Conservation (phyloP, 2,113 vertebrate genomes). For the Thymallus thymallus region DNA sequence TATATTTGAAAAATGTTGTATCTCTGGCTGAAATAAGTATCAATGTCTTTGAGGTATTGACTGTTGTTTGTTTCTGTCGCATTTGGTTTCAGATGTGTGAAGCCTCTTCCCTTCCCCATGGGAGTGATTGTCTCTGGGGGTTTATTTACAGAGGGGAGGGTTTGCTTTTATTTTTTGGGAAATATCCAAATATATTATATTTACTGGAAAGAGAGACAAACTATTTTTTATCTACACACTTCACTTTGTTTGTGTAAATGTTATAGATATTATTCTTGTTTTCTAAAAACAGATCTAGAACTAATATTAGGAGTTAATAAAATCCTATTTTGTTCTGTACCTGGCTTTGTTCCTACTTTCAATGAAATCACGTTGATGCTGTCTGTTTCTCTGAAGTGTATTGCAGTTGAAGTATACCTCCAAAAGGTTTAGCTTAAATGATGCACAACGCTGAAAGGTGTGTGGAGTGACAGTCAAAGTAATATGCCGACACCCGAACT, state of each 20-base stretch:
- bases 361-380: not conserved
- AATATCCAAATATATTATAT: conserved; percentile 55
- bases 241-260: conserved; percentile 62
- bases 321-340: conserved; percentile 65
- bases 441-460: too few relatives aligned
- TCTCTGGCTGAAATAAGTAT: conserved; percentile 26
- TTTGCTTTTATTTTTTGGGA: conserved; percentile 71
- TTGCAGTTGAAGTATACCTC: too few relatives aligned
- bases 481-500: too few relatives aligned
- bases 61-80: conserved; percentile 40
- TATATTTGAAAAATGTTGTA: conserved; percentile 43
- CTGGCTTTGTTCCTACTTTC: not conserved
- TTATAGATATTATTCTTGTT: conserved; percentile 59
- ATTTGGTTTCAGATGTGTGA: conserved; percentile 37
- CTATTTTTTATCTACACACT: conserved; percentile 73
- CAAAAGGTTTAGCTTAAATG: too few relatives aligned
- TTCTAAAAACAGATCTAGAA: conserved; percentile 56
- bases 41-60: conserved; percentile 20
- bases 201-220: conserved; percentile 69
- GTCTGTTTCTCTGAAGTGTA: too few relatives aligned
- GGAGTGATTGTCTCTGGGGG: conserved; percentile 39
- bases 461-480: too few relatives aligned
- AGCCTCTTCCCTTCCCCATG: conserved; percentile 62
- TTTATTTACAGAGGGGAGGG: conserved; percentile 73
- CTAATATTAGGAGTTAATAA: conserved; percentile 56